Evolutionary conservation across 2,888 invertebrate genomes (phyloP), one percentile per base, ranked within the genome.

Genomic region (Aromia moschata): DNA sequence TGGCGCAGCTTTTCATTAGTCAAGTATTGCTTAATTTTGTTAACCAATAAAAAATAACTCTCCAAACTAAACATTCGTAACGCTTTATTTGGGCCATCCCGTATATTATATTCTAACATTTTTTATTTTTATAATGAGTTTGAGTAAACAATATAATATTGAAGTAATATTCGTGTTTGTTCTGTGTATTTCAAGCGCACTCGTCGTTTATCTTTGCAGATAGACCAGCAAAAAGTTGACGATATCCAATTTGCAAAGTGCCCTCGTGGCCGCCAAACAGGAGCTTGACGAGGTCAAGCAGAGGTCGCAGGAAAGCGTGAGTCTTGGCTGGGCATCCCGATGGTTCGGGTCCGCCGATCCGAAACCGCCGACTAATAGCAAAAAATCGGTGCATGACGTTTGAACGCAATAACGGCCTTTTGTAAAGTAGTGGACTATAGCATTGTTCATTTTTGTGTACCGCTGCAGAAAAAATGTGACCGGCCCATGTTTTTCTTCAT

Each of bases 361-460:
- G 49, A 71, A 68, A 62, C 46, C 70, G 33, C 65, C 68, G 18
- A 66, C 68, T 62, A 70, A 70, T 61, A 70, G 66, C 55, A 66
- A 73, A 58, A 72, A 75, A 61, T 70, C 72, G 61, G 77, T 78
- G 79, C 80, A 80, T 77, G 79, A 79, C 58, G 70, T 79, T 62
- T 80, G 72, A 77, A 11, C 20, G 11, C 15, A 47, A 46, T 31
- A 30, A 17, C 37, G 20, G 15, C 30, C 30, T 45, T 16, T 36
- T 36, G 16, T 38, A 47, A 2, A 33, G 33, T 33, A 11, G 11
- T 10, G 33, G 7, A 25, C 7, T 3, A n/a, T n/a, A 7, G 25
- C 25, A 25, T 25, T 7, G 7, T 25, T 25, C 3, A 7, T 33
- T 33, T 33, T 2, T 33, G n/a, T 7, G 33, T 33, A 11, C 33